Conservation (phyloP, 1,140 invertebrate genomes). For the Pseudomyrmex flavicornis region DNA sequence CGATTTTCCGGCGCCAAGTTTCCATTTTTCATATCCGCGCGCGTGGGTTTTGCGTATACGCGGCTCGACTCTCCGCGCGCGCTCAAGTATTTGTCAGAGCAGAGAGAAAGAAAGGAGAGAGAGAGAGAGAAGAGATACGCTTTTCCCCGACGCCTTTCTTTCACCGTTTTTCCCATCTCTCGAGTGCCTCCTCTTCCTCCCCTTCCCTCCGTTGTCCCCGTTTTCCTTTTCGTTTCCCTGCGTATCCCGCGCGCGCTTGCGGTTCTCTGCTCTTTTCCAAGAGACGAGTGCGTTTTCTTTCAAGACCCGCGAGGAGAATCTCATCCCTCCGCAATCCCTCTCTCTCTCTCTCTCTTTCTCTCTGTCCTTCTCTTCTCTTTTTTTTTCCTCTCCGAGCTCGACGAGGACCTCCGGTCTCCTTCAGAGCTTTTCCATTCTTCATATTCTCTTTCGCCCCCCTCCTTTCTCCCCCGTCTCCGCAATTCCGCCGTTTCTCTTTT, state of each 20-base stretch:
- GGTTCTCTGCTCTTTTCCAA: conserved; percentile 44
- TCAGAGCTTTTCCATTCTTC: conserved; percentile 61
- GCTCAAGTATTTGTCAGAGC: conserved; percentile 42
- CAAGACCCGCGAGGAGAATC: conserved; percentile 54
- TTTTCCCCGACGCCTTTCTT: conserved; percentile 48
- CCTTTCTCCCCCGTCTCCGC: conserved; percentile 5
- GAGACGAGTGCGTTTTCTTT: conserved; percentile 62
- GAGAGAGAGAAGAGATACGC: background rate
- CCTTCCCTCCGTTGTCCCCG: conserved; percentile 17
- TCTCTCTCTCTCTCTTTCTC: conserved; percentile 36
- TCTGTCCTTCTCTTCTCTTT: conserved; percentile 38
- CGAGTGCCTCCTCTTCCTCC: conserved; percentile 9
- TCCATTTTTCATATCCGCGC: conserved; percentile 54
- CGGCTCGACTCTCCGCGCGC: conserved; percentile 10
- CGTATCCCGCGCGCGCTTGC: conserved; percentile 54
- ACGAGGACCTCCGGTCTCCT: conserved; percentile 5
- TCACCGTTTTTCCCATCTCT: conserved; percentile 53
- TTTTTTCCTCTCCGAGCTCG: background rate
- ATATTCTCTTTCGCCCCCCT: conserved; percentile 49
- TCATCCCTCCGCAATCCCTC: background rate
- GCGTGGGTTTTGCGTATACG: conserved; percentile 22
- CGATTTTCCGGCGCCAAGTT: conserved; percentile 39
- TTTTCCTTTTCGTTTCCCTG: conserved; percentile 58
- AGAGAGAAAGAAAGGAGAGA: background rate
- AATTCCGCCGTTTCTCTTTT: conserved; percentile 36